Evolutionary conservation across 2,797 vertebrate species (phyloP).

Genomic region (Lutra lutra): DNA sequence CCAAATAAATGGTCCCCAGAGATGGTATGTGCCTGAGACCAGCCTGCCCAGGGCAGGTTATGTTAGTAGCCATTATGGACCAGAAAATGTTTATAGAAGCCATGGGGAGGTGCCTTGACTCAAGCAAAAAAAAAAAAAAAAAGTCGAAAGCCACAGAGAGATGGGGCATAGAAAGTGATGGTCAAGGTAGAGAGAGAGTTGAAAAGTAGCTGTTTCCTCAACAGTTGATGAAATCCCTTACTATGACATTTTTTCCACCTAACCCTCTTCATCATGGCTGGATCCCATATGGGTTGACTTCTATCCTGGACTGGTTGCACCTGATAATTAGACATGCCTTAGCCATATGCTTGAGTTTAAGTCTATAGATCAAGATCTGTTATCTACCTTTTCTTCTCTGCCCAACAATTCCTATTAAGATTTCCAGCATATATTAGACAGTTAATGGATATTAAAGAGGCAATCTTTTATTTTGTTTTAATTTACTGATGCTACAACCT

Average conservation of each 20-base stretch:
- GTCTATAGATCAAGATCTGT: not conserved
- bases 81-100: not conserved
- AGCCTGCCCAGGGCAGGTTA: not conserved
- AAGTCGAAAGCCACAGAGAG: not conserved
- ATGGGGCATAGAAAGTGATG: not conserved
- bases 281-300: not conserved
- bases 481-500: not conserved
- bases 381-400: not conserved
- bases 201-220: not conserved
- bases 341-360: not conserved
- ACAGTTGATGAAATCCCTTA: not conserved
- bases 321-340: not conserved
- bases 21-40: not conserved
- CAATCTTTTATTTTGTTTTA: constrained; percentile 44
- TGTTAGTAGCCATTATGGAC: not conserved
- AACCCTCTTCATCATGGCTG: not conserved
- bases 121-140: not conserved
- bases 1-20: not conserved
- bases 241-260: not conserved
- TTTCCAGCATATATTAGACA: not conserved
- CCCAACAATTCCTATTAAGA: not conserved
- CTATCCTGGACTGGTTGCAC: not conserved
- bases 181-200: not conserved
- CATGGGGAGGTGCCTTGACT: not conserved
- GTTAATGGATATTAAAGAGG: not conserved